Base-by-base conservation (phyloP, 2,797 vertebrate genomes). In the Mionectes olivaceus region DNA sequence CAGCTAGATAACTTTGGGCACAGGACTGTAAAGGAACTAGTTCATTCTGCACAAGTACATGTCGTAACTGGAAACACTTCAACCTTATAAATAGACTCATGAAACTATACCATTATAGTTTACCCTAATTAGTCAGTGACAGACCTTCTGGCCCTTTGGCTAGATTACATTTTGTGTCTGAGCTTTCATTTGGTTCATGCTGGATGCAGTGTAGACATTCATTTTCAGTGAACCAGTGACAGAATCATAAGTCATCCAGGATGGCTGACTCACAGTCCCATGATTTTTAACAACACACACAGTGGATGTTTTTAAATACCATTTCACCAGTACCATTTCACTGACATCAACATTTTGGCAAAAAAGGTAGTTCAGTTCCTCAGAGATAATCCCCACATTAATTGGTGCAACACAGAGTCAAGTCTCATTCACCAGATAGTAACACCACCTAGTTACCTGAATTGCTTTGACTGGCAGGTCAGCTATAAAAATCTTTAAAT, bases 181-280 rank as follows among this genome's bases (percentile, higher is more conserved):
- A 81, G 28, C 43, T 88, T 71, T 83, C 70, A n/a, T 81, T 86
- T 0, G 2, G 19, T 35, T 88, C 28, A 1, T 49, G 47, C 76
- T 75, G 55, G 17, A 55, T 73, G 39, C 64, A 84, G 60, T 19
- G 32, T 41, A 79, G 83, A 63, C 90, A 85, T 92, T 95, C 56
- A 83, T 94, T 91, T 93, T 75, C 4, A 6, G 37, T 96, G 94
- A 94, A 81, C 96, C 93, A 92, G 79, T 88, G 82, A 71, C 50
- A 50, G 79, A 91, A 49, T 21, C 7, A 0, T 85, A 92, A 93
- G 76, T 92, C 89, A 93, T 86, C n/a, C 82, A 81, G 64, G 76
- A 87, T 13, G 5, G 43, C 76, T 96, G 90, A 95, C 89, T 96
- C 94, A 97, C 30, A 82, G 80, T 82, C 95, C 63, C 91, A 86